Conservation (phyloP, 2,888 invertebrate genomes). For the Caenorhabditis zanzibari region DNA sequence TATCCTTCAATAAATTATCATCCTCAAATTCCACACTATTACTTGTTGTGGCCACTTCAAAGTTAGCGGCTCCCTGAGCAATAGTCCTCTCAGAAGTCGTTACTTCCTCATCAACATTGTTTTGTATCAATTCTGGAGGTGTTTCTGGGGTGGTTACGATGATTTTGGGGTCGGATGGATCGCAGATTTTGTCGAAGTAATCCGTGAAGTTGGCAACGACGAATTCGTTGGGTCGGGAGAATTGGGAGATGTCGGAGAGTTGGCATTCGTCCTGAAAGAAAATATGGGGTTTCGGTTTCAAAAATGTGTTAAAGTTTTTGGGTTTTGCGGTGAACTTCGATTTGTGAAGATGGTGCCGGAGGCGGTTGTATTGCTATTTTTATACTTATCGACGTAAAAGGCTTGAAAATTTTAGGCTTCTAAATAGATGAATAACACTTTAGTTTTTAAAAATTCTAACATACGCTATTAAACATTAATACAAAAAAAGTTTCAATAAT, state of each 20-base stretch:
- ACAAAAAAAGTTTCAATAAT: no score
- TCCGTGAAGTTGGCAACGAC: constrained; percentile 75
- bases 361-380: no score
- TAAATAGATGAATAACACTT: no score
- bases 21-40: constrained; percentile 42
- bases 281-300: background rate
- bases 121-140: constrained; percentile 43
- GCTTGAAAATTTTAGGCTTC: no score
- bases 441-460: no score
- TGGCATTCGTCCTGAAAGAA: constrained; percentile 80
- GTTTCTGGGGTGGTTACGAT: constrained; percentile 37
- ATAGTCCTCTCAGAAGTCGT: constrained; percentile 44
- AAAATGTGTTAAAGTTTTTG: background rate
- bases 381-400: no score
- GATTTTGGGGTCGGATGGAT: constrained; percentile 60
- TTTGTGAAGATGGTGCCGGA: no score
- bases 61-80: constrained; percentile 60
- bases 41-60: constrained; percentile 50
- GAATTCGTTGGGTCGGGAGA: constrained; percentile 78
- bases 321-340: background rate
- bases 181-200: constrained; percentile 81
- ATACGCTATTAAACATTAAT: no score
- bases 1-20: constrained; percentile 53
- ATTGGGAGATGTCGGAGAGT: constrained; percentile 77
- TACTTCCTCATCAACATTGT: constrained; percentile 41